Percentiles rank a stretch among this genome's conserved stretches.
phyloP scores from a whole-genome alignment of 2,888 invertebrate genomes.

The Timema cristinae region DNA sequence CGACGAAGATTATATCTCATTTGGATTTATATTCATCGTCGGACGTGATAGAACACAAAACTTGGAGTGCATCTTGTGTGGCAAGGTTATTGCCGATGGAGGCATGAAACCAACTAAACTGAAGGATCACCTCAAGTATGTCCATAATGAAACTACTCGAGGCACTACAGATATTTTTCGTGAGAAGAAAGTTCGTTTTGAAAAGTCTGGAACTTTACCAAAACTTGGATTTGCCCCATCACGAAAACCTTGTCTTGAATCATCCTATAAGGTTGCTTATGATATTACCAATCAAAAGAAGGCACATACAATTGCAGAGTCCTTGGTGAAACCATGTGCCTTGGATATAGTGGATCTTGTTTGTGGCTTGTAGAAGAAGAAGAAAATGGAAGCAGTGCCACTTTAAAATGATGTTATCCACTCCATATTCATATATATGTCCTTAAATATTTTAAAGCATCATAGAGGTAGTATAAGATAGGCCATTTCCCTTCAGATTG shows the following conservation, averaged over 20 bases:
- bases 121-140: background rate
- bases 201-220: background rate
- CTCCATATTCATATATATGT: too few species aligned
- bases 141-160: background rate
- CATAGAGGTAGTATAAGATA: too few species aligned
- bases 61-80: background rate
- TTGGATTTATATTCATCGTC: background rate
- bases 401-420: too few species aligned
- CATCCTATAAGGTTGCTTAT: background rate
- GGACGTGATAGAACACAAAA: background rate
- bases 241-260: background rate
- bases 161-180: background rate
- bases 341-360: too few species aligned
- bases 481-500: too few species aligned
- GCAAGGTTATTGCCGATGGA: too few species aligned
- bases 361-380: too few species aligned
- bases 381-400: background rate
- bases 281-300: background rate
- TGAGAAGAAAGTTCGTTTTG: background rate
- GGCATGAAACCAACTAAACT: background rate
- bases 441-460: too few species aligned
- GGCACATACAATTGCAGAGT: background rate
- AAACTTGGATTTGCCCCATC: background rate
- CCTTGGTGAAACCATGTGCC: too few species aligned
- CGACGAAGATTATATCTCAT: background rate